These are phyloP conservation scores for Podiceps cristatus DNA, from an alignment of 2,113 vertebrate genomes.

Conservation along the genomic window DNA sequence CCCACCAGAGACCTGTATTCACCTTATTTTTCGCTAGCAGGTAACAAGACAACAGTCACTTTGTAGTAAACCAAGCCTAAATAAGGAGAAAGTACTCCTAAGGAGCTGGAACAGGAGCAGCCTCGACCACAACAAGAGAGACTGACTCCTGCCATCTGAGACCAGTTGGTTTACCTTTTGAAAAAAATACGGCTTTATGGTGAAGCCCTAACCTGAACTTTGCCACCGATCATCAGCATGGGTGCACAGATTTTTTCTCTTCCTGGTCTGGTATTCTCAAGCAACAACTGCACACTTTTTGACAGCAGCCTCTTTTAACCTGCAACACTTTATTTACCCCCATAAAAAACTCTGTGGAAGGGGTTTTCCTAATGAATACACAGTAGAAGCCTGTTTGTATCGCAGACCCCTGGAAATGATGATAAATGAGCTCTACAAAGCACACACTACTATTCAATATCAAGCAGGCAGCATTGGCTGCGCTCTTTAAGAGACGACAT, in stretches of 20 bases:
- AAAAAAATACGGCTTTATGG: neutral
- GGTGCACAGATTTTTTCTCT: neutral
- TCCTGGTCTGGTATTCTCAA: neutral
- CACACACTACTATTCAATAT: conserved; percentile 29
- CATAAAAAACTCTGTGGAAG: conserved; percentile 21
- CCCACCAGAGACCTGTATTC: neutral
- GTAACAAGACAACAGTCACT: neutral
- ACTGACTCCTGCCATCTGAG: neutral
- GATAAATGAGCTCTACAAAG: conserved; percentile 37
- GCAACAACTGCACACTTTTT: neutral
- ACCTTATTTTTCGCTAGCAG: neutral
- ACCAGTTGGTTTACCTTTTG: neutral
- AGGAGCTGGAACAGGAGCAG: neutral
- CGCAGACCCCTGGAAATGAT: neutral
- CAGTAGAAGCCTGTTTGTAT: conserved; percentile 25
- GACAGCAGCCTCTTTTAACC: conserved; percentile 10
- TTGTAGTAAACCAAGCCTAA: neutral
- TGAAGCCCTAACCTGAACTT: neutral
- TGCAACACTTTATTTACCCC: neutral
- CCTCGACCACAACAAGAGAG: neutral
- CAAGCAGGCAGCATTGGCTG: neutral
- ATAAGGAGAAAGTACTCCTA: neutral
- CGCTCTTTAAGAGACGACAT: neutral
- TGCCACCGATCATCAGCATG: neutral
- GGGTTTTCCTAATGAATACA: conserved; percentile 41